A percentile compares a stretch with the other conserved stretches of the same genome.
Evolutionary conservation across 2,888 invertebrate species (phyloP).

Genomic region (Nycteola revayana): DNA sequence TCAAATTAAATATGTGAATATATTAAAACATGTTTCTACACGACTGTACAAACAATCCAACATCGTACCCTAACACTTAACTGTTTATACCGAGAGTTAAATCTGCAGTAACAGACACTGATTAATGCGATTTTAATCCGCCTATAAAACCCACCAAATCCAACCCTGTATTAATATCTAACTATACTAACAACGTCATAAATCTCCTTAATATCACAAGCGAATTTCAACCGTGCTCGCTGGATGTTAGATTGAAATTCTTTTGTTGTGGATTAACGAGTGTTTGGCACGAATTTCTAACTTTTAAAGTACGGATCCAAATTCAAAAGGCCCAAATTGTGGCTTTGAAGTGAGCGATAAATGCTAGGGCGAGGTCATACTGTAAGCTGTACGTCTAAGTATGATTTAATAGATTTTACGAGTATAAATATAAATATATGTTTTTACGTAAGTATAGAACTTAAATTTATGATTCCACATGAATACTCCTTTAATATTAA

Average conservation of each 20-base stretch:
- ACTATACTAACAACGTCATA: constrained; percentile 76
- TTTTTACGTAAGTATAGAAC: too few species aligned
- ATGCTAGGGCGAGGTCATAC: constrained; percentile 6
- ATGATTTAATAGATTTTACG: too few species aligned
- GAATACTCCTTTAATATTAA: too few species aligned
- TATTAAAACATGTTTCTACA: constrained; percentile 20
- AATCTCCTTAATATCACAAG: constrained; percentile 36
- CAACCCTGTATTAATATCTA: constrained; percentile 77
- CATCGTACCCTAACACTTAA: constrained; percentile 78
- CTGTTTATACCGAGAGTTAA: constrained; percentile 80
- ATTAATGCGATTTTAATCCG: constrained; percentile 87
- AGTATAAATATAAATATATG: too few species aligned
- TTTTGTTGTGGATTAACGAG: constrained; percentile 31
- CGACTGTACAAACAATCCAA: constrained; percentile 59
- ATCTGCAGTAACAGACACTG: constrained; percentile 82
- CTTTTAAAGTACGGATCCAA: constrained; percentile 73
- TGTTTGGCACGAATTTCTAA: constrained; percentile 55
- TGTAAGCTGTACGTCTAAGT: constrained; percentile 1
- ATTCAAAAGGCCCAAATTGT: constrained; percentile 48
- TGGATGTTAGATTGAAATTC: constrained; percentile 38
- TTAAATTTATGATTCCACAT: too few species aligned
- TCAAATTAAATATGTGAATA: too few species aligned
- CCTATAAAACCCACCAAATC: constrained; percentile 84
- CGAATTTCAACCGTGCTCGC: constrained; percentile 50
- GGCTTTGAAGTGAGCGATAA: constrained; percentile 22